Base-by-base conservation (phyloP, 1,140 invertebrate species). In the Formica exsecta region DNA sequence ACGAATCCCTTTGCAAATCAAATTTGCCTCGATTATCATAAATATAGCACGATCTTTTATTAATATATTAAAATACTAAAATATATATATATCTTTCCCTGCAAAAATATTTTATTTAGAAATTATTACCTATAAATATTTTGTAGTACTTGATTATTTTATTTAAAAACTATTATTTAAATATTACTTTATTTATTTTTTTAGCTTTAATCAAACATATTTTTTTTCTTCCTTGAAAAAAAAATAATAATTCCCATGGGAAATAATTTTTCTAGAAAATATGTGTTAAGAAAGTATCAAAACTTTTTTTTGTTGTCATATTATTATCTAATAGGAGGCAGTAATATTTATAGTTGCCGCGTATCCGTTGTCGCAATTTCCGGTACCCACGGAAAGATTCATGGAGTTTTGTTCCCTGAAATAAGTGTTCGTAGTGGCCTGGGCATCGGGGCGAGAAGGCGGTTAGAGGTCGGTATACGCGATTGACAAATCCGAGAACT, bases 401-500 rank as follows among this genome's bases (percentile, higher is more conserved):
- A 93, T 91, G 70, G 65, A 71, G 85, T 92, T 92, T 51, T 93
- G 88, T 93, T 91, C 89, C 68, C 41, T 65, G 77, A 86, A 86
- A 92, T 90, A 92, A 93, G 90, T 89, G 87, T 86, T 87, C 57
- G 61, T 22, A 22, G 29, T 44, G 48, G 19, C 64, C 44, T 29
- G 8, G 66, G 54, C 38, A 11, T 36, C 64, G 32, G 32, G 19
- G 54, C 13, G 48, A 51, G 16, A 51, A 59, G n/a, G 66, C 51
- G 65, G 66, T 32, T 38, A 19, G 71, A 51, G 29, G 59, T 25
- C 36, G 87, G 80, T 86, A 79, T 86, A 85, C 79, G 61, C 90
- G 89, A 93, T 94, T 94, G 94, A 94, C 94, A 95, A 94, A 95
- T 94, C 93, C 92, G 89, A 86, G 89, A 94, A 93, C 93, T 95